Evolutionary conservation across 2,797 vertebrate genomes (phyloP).

Genomic region (Siniperca scherzeri): DNA sequence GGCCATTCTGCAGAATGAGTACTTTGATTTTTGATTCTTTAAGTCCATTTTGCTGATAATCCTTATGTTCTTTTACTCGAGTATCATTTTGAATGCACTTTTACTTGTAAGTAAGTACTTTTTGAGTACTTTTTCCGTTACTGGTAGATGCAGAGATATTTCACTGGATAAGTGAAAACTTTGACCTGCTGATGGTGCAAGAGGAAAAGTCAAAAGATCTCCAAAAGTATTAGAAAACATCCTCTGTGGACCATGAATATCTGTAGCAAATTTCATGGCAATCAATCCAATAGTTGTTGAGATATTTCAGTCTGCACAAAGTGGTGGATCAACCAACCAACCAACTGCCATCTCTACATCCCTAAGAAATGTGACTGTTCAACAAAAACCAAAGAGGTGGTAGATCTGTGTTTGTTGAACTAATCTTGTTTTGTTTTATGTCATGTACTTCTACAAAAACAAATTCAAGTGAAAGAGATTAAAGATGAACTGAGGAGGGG

Average conservation of each 20-base stretch:
- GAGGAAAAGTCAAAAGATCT: neutral
- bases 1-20: neutral
- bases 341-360: neutral
- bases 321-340: neutral
- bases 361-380: neutral
- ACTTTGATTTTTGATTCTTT: neutral
- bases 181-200: no score
- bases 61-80: neutral
- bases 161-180: no score
- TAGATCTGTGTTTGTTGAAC: conserved; percentile 12
- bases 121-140: neutral
- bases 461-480: conserved; percentile 73
- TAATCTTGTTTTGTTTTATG: conserved; percentile 42
- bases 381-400: neutral
- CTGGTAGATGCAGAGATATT: neutral
- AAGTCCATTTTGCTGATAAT: neutral
- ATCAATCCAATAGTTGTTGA: neutral
- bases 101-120: no score
- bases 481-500: conserved; percentile 36
- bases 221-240: neutral
- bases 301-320: neutral
- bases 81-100: neutral
- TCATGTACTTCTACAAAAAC: conserved; percentile 45
- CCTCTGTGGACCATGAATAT: neutral
- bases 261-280: neutral